Percentiles rank a stretch among this genome's conserved stretches.
Conservation (phyloP, 2,888 invertebrate species). For the Rhagophthalmus giganteus region DNA sequence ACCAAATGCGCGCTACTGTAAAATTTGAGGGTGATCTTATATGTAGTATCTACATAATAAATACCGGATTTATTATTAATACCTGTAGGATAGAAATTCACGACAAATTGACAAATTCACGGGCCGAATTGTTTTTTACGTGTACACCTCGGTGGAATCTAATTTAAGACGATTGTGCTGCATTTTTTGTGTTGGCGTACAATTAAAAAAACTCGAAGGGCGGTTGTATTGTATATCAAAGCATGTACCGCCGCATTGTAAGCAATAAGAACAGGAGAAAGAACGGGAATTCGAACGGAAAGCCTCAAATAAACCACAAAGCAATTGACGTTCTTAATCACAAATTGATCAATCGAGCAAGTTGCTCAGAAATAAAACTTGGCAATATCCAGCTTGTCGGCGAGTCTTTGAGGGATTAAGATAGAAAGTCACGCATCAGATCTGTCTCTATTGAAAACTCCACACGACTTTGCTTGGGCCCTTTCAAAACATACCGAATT, state of each 20-base stretch:
- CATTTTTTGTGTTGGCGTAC: constrained; percentile 15
- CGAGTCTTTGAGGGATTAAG: constrained; percentile 44
- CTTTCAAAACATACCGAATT: constrained; percentile 35
- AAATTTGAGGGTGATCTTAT: too few relatives aligned
- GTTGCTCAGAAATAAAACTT: constrained; percentile 43
- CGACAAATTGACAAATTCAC: not conserved
- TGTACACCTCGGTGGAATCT: constrained; percentile 4
- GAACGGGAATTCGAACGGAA: constrained; percentile 29
- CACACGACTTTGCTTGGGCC: constrained; percentile 26
- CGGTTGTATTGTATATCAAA: constrained; percentile 29
- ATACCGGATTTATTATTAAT: too few relatives aligned
- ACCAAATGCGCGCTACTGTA: too few relatives aligned
- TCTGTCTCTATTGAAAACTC: constrained; percentile 32
- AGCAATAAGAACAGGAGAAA: constrained; percentile 26
- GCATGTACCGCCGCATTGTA: constrained; percentile 26
- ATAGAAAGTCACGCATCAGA: constrained; percentile 49
- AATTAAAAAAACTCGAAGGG: constrained; percentile 19
- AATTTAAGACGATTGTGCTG: constrained; percentile 21
- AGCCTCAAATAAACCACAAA: constrained; percentile 42
- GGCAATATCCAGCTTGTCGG: constrained; percentile 42
- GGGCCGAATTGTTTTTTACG: not conserved
- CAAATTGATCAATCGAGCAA: constrained; percentile 47
- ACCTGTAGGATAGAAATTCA: too few relatives aligned
- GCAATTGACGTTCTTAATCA: constrained; percentile 47
- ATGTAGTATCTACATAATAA: too few relatives aligned